Evolutionary conservation across 2,797 vertebrate species (phyloP), one percentile per base, ranked within the genome.

Genomic region (Falco columbarius): DNA sequence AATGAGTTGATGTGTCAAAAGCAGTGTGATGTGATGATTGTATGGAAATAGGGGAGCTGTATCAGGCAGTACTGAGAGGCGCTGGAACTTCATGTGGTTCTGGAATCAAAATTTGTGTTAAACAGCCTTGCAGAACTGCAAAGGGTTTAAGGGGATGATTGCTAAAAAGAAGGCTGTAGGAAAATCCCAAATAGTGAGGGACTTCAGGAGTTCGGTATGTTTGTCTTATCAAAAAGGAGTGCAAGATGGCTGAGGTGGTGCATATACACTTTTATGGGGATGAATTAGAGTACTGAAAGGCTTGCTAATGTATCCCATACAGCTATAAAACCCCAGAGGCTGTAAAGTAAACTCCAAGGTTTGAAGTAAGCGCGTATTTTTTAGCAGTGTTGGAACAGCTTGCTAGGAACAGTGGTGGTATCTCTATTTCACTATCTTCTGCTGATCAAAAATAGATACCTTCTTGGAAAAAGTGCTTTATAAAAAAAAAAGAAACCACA

Each of bases 231-330:
- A 55, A 14, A 24, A 74, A 63, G 44, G 40, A 85, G 3, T 15
- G 7, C 17, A 13, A 3, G 44, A 12, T 82, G n/a, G 2, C 27
- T 84, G 74, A 24, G 19, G 16, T 77, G 59, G 15, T 63, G 26
- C 24, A 4, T 16, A 3, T 55, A 8, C 0, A 0, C 58, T 77
- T 88, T n/a, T 34, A 21, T 30, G 23, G 46, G 56, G 49, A 27
- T 84, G 68, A 54, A 4, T 30, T 40, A 34, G 44, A 32, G 21
- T 13, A 17, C 32, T 58, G 5, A 51, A 65, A 23, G 47, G 51
- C 24, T 85, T 62, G n/a, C 61, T 70, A 9, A 44, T 68, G 66
- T 68, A 5, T 81, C 29, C 17, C 3, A 4, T 49, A 23, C 36
- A 38, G 59, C 7, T 65, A 55, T 62, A 54, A 75, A 90, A 59